phyloP scores from a whole-genome alignment of 2,113 vertebrate species.

The Rhagologus leucostigma region DNA sequence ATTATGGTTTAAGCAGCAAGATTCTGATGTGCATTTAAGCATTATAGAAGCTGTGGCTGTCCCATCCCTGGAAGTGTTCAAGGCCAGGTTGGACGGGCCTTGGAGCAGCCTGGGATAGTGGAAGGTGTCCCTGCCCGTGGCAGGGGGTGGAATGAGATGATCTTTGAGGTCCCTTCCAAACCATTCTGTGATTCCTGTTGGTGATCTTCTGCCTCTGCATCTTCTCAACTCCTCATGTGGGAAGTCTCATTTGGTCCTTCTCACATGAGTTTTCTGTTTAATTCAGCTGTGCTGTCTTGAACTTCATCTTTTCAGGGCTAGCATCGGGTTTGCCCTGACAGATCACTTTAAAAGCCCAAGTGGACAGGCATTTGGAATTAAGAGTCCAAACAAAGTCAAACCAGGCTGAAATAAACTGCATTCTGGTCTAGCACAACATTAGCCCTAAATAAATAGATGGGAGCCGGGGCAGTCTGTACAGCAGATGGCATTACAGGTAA shows the following conservation, averaged over 20 bases:
- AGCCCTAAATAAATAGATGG: background rate
- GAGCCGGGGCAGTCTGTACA: background rate
- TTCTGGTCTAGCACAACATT: background rate
- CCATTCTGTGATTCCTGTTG: background rate
- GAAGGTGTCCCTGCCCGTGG: background rate
- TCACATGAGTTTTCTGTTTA: background rate
- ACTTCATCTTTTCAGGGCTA: background rate
- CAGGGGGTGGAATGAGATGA: background rate
- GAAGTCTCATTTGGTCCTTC: background rate
- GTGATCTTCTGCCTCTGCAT: background rate
- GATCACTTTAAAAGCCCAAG: background rate
- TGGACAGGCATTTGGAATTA: background rate
- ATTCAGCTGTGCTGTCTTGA: background rate
- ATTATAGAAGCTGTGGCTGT: background rate
- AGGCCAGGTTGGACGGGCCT: background rate
- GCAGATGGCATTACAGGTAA: constrained; percentile 61
- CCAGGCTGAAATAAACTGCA: constrained; percentile 16
- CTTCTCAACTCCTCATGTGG: background rate
- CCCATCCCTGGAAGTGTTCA: background rate
- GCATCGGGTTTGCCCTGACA: background rate
- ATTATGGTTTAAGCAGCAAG: background rate
- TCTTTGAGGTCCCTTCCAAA: background rate
- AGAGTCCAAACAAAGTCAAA: background rate
- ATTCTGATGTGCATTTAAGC: background rate
- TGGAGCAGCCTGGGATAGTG: background rate